Percentiles rank a stretch among this genome's conserved stretches.
Evolutionary conservation across 1,140 invertebrate species (phyloP).

Genomic region (Ruditapes philippinarum): DNA sequence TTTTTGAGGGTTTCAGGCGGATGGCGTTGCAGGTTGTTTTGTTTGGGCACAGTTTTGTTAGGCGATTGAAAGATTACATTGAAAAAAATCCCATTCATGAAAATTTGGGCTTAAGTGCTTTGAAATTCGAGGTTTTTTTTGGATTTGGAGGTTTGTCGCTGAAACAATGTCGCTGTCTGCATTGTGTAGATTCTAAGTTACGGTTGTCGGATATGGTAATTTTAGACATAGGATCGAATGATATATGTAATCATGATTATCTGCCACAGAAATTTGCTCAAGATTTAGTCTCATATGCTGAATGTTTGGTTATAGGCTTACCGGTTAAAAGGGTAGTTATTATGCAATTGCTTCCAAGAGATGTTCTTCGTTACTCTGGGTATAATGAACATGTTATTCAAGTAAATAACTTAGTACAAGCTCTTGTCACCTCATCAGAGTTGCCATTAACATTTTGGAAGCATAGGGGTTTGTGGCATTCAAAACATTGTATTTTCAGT

Average conservation of each 20-base stretch:
- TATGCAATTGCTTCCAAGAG: background rate
- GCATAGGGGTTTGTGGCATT: no score
- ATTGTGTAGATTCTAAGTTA: background rate
- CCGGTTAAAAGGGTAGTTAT: background rate
- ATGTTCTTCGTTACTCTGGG: background rate
- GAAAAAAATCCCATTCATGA: background rate
- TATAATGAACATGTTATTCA: no score
- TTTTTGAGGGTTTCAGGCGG: no score
- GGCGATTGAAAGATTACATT: background rate
- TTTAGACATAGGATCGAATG: background rate
- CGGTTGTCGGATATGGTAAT: background rate
- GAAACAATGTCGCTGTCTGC: background rate
- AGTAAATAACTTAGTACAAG: no score
- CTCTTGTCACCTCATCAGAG: no score
- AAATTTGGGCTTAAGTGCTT: background rate
- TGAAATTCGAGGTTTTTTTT: background rate
- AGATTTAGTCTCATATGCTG: background rate
- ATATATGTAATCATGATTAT: background rate
- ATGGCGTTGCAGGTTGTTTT: background rate
- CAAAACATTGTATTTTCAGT: no score
- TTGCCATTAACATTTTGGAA: no score
- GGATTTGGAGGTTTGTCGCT: background rate
- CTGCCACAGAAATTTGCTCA: background rate
- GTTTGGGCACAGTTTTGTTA: conserved; percentile 15
- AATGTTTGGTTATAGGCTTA: background rate